Percentiles rank a stretch among this genome's conserved stretches.
These are phyloP conservation scores for Indicator indicator DNA, from an alignment of 2,113 vertebrate genomes.

Conservation along the genomic window DNA sequence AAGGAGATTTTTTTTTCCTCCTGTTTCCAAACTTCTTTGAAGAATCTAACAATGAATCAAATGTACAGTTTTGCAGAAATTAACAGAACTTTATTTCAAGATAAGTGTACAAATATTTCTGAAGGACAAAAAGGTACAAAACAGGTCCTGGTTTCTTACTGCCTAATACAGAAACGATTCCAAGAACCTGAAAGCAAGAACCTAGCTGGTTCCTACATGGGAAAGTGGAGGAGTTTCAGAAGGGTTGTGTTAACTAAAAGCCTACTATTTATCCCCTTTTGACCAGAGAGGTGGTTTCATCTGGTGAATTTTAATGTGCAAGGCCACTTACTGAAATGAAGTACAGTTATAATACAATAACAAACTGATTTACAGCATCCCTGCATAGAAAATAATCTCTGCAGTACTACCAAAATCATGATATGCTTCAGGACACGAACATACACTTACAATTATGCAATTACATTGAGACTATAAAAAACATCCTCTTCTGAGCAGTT, in stretches of 20 bases:
- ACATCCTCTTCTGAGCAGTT: not conserved
- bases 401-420: not conserved
- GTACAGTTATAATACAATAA: not conserved
- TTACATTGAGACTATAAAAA: not conserved
- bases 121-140: conserved; percentile 22
- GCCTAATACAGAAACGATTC: not conserved
- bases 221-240: not conserved
- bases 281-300: not conserved
- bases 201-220: not conserved
- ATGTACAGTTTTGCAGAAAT: not conserved
- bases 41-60: not conserved
- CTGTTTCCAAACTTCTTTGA: not conserved
- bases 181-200: not conserved
- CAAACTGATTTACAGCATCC: not conserved
- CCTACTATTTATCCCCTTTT: not conserved
- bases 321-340: conserved; percentile 8
- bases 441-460: not conserved
- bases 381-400: not conserved
- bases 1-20: not conserved
- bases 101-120: conserved; percentile 37
- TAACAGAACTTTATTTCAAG: conserved; percentile 60
- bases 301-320: not conserved
- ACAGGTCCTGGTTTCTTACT: conserved; percentile 15
- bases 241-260: not conserved
- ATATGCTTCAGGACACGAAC: not conserved